Base-by-base conservation (phyloP, 2,797 vertebrate genomes). In the Enteromius mattozi region DNA sequence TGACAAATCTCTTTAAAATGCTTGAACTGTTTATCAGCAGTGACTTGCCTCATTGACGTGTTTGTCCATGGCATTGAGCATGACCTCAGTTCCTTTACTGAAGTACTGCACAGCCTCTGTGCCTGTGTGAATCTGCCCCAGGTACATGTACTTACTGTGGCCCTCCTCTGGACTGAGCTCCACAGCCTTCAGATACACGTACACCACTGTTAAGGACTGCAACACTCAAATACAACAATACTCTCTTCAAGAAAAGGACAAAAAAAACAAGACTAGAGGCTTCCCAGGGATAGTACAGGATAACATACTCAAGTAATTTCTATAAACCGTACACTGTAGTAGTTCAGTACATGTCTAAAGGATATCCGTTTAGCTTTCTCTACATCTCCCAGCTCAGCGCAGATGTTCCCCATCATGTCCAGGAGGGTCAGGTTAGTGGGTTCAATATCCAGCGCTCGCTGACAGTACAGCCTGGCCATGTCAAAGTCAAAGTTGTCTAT, bases 61-160 rank as follows among this genome's bases (percentile, higher is more conserved):
- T 80, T 92, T 92, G 14, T 95, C 94, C 89, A 96, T 63, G 10
- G 76, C 78, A 49, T 90, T 91, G 47, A 94, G 89, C 83, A 96
- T 91, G 56, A 96, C 83, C 81, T 96, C 92, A 81, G 94, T 92
- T 85, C 96, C 96, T 90, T 89, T 96, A 2, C 81, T 94, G 88
- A 96, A 96, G 89, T 92, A 95, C 40, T 92, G 91, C 51, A 96
- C 91, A 51, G 95, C 93, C 86, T 96, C 94, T 30, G 91, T 89
- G 27, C 94, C 94, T 1, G 93, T 92, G 86, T 96, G 93, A 83
- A 96, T 95, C 92, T 97, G 96, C 17, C 95, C 96, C 76, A 96
- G 91, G 88, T 94, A 96, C 96, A 97, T 96, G 89, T 96, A 96
- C 84, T 96, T 96, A 90, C 92, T 92, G 84, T 96, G 95, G 75